Base-by-base conservation (phyloP, 2,113 vertebrate species). In the Mus spicilegus region DNA sequence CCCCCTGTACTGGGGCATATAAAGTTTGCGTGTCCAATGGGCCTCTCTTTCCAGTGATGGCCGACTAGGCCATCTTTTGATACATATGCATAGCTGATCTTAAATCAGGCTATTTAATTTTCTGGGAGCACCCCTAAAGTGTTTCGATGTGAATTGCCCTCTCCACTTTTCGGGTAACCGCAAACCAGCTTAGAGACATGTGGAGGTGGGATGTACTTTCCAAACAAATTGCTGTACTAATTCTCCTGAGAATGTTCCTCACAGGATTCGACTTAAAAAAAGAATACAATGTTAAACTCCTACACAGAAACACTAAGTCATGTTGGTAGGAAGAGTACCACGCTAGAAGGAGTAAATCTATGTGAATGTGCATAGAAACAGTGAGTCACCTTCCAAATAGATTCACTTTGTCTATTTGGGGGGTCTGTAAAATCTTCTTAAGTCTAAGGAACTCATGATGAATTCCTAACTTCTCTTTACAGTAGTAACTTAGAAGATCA, bases 301-400 rank as follows among this genome's bases (percentile, higher is more conserved):
- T 96, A 95, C 94, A 93, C 67, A 95, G 80, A 95, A 96, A 95
- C 20, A 97, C 39, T 90, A 96, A 85, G n/a, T 95, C 93, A 94
- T 51, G 70, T 24, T 94, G 16, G 49, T 84, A 90, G 78, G 89
- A 94, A 97, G 13, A 89, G 39, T 88, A 91, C 51, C 89, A 84
- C 30, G 42, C 16, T 58, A 95, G 49, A 78, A 93, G 70, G 58
- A 42, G 22, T 12, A 95, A 92, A 94, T 94, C 61, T 81, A 69
- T 78, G 72, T 92, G 81, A 89, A 91, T 89, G 56, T 81, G 10
- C 26, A 0, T 89, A 88, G 89, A 49, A 75, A 77, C 36, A 87
- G 54, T 61, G 39, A 87, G 87, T 28, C 67, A 89, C 28, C 42
- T 94, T 96, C 63, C 86, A 63, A 93, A 91, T 89, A 89, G 30